Base-by-base conservation (phyloP, 2,797 vertebrate genomes). In the Pseudopleuronectes americanus region DNA sequence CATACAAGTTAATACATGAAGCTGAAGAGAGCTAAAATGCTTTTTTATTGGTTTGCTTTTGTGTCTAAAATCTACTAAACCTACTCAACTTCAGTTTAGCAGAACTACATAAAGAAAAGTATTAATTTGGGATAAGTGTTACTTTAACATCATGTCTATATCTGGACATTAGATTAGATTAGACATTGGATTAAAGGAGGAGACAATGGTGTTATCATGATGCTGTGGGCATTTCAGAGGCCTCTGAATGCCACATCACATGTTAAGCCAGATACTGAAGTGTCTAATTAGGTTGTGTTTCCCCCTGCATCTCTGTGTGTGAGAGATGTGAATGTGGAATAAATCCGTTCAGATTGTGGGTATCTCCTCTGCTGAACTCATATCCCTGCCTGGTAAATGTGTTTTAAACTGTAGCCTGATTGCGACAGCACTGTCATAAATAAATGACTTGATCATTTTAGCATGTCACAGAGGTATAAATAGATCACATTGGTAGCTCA, bases 361-460 rank as follows among this genome's bases (percentile, higher is more conserved):
- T 76, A 67, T 79, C 72, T 85, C 80, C 79, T 80, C 66, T 74
- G 47, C 64, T 74, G 75, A 85, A 68, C 70, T 12, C 14, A 14
- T 36, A 51, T 55, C 68, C 53, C 62, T 78, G 77, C 67, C 59
- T 77, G 28, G 14, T 66, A 83, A 79, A 62, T 68, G 60, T 74
- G 65, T 74, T 85, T 80, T 24, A 75, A 59, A 66, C 72, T 14
- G 57, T 68, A 72, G 74, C 64, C 61, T 77, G 71, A 82, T 79
- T 80, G 80, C 80, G 79, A 74, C 74, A 76, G 82, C 77, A 49
- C 68, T 67, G 74, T 89, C 83, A 87, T 87, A 81, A 81, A 88
- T 84, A 76, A 87, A 87, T 80, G 63, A 83, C 80, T 76, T 54
- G 76, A 75, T 88, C 49, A 88, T 87, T 87, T 88, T 85, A 88